Evolutionary conservation across 1,140 invertebrate species (phyloP), one percentile per base, ranked within the genome.

Genomic region (Zaprionus vittiger): DNA sequence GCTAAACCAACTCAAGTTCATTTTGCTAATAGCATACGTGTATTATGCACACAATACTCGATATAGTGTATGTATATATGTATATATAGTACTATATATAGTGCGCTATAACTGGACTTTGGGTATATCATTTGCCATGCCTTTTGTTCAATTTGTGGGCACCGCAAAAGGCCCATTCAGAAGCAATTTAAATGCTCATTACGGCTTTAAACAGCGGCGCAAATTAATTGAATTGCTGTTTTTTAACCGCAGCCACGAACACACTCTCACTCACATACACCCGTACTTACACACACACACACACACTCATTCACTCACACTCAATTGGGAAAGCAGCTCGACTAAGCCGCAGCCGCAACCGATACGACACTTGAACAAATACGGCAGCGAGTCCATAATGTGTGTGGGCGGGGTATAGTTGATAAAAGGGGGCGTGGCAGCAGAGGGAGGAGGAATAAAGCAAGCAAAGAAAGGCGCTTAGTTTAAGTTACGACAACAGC

Each of bases 161-260:
- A 84, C 81, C 85, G 81, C 84, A 90, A 76, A 89, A 75, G 61
- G 74, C 75, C 54, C 85, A 90, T 81, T 89, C 85, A 84, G 71
- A 90, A 89, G 81, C 84, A 89, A 89, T 89, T 89, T 90, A 89
- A 89, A 90, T 89, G 84, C 85, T 89, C 81, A 84, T 89, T 89
- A 90, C 84, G 84, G 85, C 84, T 81, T 89, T 89, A 89, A 89
- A 63, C 84, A 90, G 84, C 85, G 76, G 69, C 75, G 85, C 62
- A 89, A 89, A 89, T 89, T 89, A 89, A 89, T 89, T 89, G 85
- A 89, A 89, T 89, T 90, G 84, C 85, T 72, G 81, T 89, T 83
- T 87, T 89, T 87, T 79, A 83, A 89, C 83, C 83, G 44, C 83
- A 87, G 24, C 56, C 56, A 57, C 49, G 41, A 56, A 66, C 34